phyloP scores from a whole-genome alignment of 2,888 invertebrate species.

The Itoplectis maculator region DNA sequence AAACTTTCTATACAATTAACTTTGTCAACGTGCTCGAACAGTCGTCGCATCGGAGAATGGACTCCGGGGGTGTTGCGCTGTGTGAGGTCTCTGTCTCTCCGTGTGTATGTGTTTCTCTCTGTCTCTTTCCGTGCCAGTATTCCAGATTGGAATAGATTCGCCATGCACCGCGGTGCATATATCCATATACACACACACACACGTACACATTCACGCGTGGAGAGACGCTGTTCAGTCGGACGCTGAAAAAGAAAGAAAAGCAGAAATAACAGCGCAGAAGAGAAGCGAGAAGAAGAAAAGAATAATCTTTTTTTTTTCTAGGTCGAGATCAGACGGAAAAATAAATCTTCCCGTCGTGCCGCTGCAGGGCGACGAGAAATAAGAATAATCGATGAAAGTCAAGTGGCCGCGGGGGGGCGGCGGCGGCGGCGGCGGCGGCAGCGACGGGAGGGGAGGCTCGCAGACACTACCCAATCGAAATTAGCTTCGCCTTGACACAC shows the following conservation, averaged over 20 bases:
- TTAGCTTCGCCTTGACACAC: slow-evolving; percentile 63
- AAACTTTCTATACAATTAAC: slow-evolving; percentile 68
- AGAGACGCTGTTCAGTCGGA: neutral
- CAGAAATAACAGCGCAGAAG: too few species aligned
- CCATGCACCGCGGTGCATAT: neutral
- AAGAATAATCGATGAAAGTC: slow-evolving; percentile 32
- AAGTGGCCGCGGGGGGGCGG: neutral
- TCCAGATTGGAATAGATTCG: slow-evolving; percentile 50
- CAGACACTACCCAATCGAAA: slow-evolving; percentile 57
- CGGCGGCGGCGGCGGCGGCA: too few species aligned
- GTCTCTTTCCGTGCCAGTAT: slow-evolving; percentile 16
- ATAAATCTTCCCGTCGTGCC: slow-evolving; percentile 13
- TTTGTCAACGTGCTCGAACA: slow-evolving; percentile 54
- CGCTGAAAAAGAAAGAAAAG: slow-evolving; percentile 15
- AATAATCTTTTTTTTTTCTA: slow-evolving; percentile 11
- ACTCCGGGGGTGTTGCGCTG: slow-evolving; percentile 25
- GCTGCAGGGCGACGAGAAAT: slow-evolving; percentile 17
- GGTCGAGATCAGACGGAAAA: slow-evolving; percentile 21
- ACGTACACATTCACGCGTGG: too few species aligned
- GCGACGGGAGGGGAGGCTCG: slow-evolving; percentile 1
- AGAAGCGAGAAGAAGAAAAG: slow-evolving; percentile 6
- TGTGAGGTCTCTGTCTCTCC: neutral
- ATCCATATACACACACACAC: neutral
- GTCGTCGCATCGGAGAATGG: slow-evolving; percentile 56
- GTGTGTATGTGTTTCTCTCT: too few species aligned